phyloP scores from a whole-genome alignment of 64 coral and sea anemone genomes.

The Stichodactyla mertensii region DNA sequence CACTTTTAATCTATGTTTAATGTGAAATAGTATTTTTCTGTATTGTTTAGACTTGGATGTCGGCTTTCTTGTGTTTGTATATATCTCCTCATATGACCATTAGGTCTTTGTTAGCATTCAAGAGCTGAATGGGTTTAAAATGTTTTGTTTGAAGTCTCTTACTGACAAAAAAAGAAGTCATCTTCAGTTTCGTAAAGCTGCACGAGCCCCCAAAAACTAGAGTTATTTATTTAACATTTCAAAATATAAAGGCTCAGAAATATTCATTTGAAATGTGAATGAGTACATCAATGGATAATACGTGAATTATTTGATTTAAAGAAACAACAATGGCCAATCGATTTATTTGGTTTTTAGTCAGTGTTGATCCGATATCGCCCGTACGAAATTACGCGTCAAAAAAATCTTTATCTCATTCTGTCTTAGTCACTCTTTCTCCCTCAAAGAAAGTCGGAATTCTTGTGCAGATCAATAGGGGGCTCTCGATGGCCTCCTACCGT shows the following conservation, averaged over 20 bases:
- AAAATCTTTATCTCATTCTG: background rate
- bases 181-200: constrained; percentile 8
- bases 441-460: background rate
- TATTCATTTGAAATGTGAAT: constrained; percentile 22
- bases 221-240: constrained; percentile 29
- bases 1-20: constrained; percentile 1
- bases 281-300: constrained; percentile 24
- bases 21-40: background rate
- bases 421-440: background rate
- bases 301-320: constrained; percentile 16
- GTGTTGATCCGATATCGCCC: background rate
- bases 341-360: constrained; percentile 15
- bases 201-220: background rate
- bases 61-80: constrained; percentile 10
- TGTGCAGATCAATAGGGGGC: background rate
- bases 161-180: background rate
- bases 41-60: constrained; percentile 18
- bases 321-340: constrained; percentile 13
- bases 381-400: background rate
- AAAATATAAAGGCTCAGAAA: background rate
- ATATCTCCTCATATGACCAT: constrained; percentile 15
- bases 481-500: background rate
- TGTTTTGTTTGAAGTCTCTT: constrained; percentile 15
- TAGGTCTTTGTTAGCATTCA: background rate
- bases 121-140: constrained; percentile 5